Base-by-base conservation (phyloP, 2,113 vertebrate species). In the Microcebus murinus region DNA sequence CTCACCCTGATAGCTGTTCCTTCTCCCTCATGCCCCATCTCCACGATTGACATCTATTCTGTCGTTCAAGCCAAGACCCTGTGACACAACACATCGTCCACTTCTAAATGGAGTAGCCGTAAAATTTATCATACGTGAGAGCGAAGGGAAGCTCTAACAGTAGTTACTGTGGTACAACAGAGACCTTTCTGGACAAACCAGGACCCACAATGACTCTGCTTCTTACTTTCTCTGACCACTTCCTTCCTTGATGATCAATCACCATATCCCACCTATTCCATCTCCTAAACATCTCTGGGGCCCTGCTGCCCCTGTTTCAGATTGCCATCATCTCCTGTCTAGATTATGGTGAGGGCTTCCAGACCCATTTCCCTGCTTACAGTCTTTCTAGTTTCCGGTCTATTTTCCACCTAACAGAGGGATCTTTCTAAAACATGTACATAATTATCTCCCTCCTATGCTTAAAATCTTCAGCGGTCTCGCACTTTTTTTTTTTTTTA, bases 161-260 rank as follows among this genome's bases (percentile, higher is more conserved):
- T 42, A 81, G n/a, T 90, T 70, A 20, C 10, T 55, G 11, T 34
- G 42, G 29, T 6, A 21, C 20, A 31, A 68, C 25, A 59, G n/a
- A 7, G 25, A 73, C 17, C 13, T 4, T 42, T 70, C 45, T 29
- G 50, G 50, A 36, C 61, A 80, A 84, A 34, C 6, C 4, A 89
- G 36, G n/a, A 57, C 52, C 45, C 17, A 11, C 0, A 0, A 14
- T 27, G 48, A 61, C n/a, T 82, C 42, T 57, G 1, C 34, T 73
- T 31, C 55, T 67, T 71, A 31, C 34, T 57, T 15, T 87, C 10
- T 59, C 55, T 36, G 36, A 31, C 59, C 8, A 8, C 67, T 45
- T 94, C 36, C 48, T 52, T 36, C 7, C 34, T 57, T 74, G 68
- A 76, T 34, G 36, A 65, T 9, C 20, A 50, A 36, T 82, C 55